Evolutionary conservation across 2,797 vertebrate genomes (phyloP).

Genomic region (Otolemur crassicaudatus): DNA sequence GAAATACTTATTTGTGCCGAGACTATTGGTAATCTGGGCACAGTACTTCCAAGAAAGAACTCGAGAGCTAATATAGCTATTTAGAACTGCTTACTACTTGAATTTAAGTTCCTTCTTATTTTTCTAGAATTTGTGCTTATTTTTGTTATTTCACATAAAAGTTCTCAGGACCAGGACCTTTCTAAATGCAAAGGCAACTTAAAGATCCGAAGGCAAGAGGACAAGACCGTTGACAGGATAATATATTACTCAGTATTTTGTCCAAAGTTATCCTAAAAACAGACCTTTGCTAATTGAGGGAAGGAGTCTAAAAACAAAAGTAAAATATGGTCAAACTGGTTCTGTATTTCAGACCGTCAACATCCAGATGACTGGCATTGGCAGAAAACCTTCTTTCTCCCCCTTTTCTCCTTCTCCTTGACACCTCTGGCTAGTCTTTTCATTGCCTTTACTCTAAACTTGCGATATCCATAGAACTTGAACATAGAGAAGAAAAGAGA

Average conservation of each 20-base stretch:
- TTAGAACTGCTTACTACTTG: background rate
- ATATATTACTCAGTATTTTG: slow-evolving; percentile 30
- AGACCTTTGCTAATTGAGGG: background rate
- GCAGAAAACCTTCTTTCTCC: background rate
- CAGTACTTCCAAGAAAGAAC: background rate
- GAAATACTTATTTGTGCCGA: background rate
- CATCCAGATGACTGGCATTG: background rate
- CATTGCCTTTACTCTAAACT: background rate
- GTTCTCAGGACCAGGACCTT: slow-evolving; percentile 34
- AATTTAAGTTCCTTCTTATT: slow-evolving; percentile 39
- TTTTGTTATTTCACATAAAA: slow-evolving; percentile 38
- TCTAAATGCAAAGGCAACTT: slow-evolving; percentile 43
- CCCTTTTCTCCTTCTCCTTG: background rate
- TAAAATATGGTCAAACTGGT: background rate
- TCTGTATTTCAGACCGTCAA: background rate
- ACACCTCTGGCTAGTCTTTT: background rate
- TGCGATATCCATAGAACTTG: background rate
- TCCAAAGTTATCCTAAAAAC: slow-evolving; percentile 57
- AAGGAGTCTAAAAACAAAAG: background rate
- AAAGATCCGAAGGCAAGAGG: slow-evolving; percentile 47
- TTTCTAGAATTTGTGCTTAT: background rate
- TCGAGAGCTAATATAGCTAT: background rate
- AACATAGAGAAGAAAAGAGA: slow-evolving; percentile 5
- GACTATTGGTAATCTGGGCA: background rate
- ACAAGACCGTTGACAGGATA: background rate